Evolutionary conservation across 2,888 invertebrate species (phyloP), one percentile per base, ranked within the genome.

Genomic region (Loripinus fragilis): DNA sequence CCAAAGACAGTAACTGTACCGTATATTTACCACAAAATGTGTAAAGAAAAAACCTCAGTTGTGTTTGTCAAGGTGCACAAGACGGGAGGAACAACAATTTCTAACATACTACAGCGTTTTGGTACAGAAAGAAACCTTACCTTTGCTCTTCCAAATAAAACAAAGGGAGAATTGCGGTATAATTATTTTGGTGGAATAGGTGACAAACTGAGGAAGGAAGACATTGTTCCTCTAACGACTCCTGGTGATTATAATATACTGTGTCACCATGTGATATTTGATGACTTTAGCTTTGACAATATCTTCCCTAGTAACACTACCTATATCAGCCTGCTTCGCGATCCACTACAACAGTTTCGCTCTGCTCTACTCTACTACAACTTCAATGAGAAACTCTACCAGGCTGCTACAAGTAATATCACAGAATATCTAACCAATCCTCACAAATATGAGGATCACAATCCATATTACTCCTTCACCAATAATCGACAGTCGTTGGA

Each of bases 61-160:
- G 85, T 83, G 10, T 88, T 89, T 65, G 55, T 89, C 1, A 88
- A 91, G 80, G 85, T 88, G 10, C 91, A 91, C 85, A 90, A 90
- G 78, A 84, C 90, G 8, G 91, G 90, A 10, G 86, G 90, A 60
- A 86, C 89, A n/a, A 89, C 91, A 0, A 71, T 91, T 0, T 83
- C 88, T 30, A 91, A 88, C 69, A 89, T 91, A 52, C 73, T 91
- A 2, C 86, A 87, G 65, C 78, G 90, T 3, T 90, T 81, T 81
- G 90, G 86, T 17, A 69, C 85, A 10, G 33, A 41, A 0, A 78
- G 82, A 17, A 67, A 83, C 10, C 71, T 91, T 8, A 89, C 76
- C 70, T 86, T 91, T 71, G 88, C 86, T 10, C 78, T 91, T 35
- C 90, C 90, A 38, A 85, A 86, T 25, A 87, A 87, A 78, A 75